phyloP scores from a whole-genome alignment of 2,113 vertebrate species.

The Crypturellus undulatus region DNA sequence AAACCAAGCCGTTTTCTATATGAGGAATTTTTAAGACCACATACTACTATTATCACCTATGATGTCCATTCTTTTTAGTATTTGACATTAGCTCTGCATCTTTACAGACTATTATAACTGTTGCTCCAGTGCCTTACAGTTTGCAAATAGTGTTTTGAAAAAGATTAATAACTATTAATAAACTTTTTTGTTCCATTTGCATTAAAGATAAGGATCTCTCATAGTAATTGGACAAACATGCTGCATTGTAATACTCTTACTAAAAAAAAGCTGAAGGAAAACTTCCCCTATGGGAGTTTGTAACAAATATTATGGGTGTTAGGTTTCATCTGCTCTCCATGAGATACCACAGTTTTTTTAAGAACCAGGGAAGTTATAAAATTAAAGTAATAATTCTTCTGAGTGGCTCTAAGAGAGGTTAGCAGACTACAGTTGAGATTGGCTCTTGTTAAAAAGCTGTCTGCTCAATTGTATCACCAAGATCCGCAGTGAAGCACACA shows the following conservation, averaged over 20 bases:
- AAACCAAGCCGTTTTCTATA: not conserved
- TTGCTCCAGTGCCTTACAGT: not conserved
- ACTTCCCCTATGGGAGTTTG: not conserved
- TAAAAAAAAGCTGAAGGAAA: not conserved
- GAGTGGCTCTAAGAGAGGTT: not conserved
- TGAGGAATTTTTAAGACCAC: not conserved
- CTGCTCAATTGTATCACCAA: not conserved
- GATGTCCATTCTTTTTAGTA: not conserved
- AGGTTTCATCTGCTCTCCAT: not conserved
- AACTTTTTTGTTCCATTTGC: slow-evolving; percentile 12
- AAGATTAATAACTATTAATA: slow-evolving; percentile 53
- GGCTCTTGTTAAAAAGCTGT: not conserved
- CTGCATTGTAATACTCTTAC: not conserved
- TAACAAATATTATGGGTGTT: not conserved
- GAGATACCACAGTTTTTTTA: slow-evolving; percentile 10
- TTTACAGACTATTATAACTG: not conserved
- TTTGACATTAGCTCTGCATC: not conserved
- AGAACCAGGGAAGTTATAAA: slow-evolving; percentile 1
- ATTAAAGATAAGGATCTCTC: not conserved
- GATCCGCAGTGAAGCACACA: not conserved
- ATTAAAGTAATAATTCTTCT: slow-evolving; percentile 58
- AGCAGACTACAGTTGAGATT: not conserved
- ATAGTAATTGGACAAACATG: not conserved
- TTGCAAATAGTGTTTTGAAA: not conserved
- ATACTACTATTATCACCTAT: not conserved